Conservation (phyloP, 53 echinoderm and acorn worm genomes). For the Arbacia lixula region DNA sequence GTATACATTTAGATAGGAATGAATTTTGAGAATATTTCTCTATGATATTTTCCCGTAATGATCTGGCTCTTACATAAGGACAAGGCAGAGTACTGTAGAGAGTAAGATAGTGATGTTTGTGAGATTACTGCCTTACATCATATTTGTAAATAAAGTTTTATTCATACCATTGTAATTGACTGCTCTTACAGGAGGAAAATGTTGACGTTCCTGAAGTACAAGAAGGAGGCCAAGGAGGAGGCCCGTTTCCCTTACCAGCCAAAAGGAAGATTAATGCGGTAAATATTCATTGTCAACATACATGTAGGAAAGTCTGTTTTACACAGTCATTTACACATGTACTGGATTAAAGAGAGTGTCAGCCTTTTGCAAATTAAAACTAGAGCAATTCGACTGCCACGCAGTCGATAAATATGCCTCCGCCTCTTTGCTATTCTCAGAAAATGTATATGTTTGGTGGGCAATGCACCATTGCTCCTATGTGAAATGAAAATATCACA, state of each 20-base stretch:
- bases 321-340: slow-evolving; percentile 11
- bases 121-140: not conserved
- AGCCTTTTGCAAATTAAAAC: not conserved
- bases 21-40: not conserved
- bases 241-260: slow-evolving; percentile 7
- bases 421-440: too few species aligned
- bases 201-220: slow-evolving; percentile 31
- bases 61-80: too few species aligned
- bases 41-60: too few species aligned
- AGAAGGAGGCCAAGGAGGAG: slow-evolving; percentile 13
- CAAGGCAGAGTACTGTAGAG: too few species aligned
- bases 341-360: too few species aligned
- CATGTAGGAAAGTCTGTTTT: slow-evolving; percentile 2
- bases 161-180: slow-evolving; percentile 9
- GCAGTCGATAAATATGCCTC: too few species aligned
- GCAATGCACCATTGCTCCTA: too few species aligned
- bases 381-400: too few species aligned
- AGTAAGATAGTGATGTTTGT: too few species aligned
- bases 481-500: too few species aligned
- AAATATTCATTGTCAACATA: slow-evolving; percentile 6
- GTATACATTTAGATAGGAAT: too few species aligned
- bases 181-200: slow-evolving; percentile 5
- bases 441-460: too few species aligned
- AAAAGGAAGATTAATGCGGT: slow-evolving; percentile 2
- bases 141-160: slow-evolving; percentile 6